Base-by-base conservation (phyloP, 2,797 vertebrate species). In the Malacoctenus gilli region DNA sequence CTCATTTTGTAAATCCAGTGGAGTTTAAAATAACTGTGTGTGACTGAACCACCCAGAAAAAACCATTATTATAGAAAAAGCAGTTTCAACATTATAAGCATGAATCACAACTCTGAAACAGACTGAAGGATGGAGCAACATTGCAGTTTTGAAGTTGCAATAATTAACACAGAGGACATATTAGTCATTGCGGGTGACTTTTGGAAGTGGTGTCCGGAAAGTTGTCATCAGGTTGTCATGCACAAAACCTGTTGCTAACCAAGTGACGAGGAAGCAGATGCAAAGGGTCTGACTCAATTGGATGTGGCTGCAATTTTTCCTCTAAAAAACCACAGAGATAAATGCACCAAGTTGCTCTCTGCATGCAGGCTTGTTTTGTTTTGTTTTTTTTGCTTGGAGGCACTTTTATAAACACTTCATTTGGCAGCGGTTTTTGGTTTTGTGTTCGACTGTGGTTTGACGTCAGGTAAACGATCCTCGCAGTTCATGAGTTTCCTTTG, bases 181-280 rank as follows among this genome's bases (percentile, higher is more conserved):
- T 79, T 69, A 70, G 67, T 82, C 72, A 82, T 35, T 58, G 30
- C 19, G 59, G 11, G 37, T 52, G 42, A 61, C 31, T 25, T 28
- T 12, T 41, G 19, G 4, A 6, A 22, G 8, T 31, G 13, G 41
- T 16, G 8, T 54, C 43, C 39, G 22, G 54, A 72, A 78, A 66
- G 37, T 64, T 51, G 21, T 48, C 16, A 35, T 50, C 22, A 22
- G 14, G 35, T 68, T 59, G 47, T 58, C 18, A 57, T 10, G 58
- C 5, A 71, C 50, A 41, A 59, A 59, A 43, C 11, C 32, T 4
- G 56, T 78, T 74, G 63, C 71, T 56, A 61, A 49, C 34, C 40
- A 52, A 60, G 14, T 47, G n/a, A 14, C 64, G 16, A 57, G 44
- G 13, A 70, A 46, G 22, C 0, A 14, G 52, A 50, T 44, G 20